phyloP scores from a whole-genome alignment of 2,888 invertebrate species.

The Aspidapion aeneum region DNA sequence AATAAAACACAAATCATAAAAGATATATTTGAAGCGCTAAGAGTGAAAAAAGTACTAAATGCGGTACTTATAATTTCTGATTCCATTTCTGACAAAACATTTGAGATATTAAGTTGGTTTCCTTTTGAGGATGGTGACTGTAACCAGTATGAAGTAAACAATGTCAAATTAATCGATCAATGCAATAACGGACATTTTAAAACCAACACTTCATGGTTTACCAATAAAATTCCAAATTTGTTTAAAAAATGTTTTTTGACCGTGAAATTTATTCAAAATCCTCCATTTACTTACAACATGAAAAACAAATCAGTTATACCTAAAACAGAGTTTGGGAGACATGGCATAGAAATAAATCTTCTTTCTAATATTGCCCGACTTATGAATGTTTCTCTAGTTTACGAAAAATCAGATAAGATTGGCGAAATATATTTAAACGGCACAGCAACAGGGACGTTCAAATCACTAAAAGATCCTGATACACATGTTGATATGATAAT shows the following conservation, averaged over 20 bases:
- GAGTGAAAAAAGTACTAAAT: constrained; percentile 30
- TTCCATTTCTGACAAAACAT: constrained; percentile 20
- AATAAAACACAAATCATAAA: constrained; percentile 22
- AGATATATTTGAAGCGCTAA: constrained; percentile 27
- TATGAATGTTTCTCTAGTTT: constrained; percentile 27
- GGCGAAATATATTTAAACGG: constrained; percentile 30
- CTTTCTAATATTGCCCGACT: constrained; percentile 29
- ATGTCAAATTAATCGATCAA: constrained; percentile 26
- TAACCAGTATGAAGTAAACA: constrained; percentile 24
- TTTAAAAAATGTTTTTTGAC: constrained; percentile 38
- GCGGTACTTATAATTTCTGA: constrained; percentile 33
- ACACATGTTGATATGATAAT: constrained; percentile 39
- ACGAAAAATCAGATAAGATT: constrained; percentile 15
- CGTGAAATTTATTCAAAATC: constrained; percentile 38
- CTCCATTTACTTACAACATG: constrained; percentile 39
- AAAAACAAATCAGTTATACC: neutral
- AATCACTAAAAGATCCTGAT: constrained; percentile 27
- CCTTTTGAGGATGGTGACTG: constrained; percentile 35
- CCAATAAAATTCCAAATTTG: constrained; percentile 34
- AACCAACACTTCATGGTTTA: constrained; percentile 23
- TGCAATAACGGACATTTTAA: constrained; percentile 26
- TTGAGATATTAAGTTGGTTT: constrained; percentile 35
- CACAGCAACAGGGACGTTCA: constrained; percentile 33
- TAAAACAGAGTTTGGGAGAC: constrained; percentile 8
- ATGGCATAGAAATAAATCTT: constrained; percentile 30